These are phyloP conservation scores for Drosophila fuyamai DNA, from an alignment of 1,140 invertebrate species.

Conservation along the genomic window DNA sequence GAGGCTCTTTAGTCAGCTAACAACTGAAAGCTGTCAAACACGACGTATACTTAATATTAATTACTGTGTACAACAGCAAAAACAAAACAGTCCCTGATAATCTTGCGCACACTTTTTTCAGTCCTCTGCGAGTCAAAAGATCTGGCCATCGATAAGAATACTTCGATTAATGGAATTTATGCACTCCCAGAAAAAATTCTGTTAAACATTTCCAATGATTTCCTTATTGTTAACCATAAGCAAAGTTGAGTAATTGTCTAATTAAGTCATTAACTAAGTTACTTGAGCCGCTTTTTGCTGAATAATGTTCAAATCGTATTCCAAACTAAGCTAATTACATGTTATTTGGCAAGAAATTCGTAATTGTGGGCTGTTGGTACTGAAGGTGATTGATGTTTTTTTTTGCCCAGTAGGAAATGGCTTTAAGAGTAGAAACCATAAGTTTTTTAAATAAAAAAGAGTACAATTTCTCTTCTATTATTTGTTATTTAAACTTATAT, in stretches of 20 bases:
- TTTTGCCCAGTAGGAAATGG: no score
- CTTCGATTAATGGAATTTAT: constrained; percentile 18
- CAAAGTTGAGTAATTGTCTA: constrained; percentile 45
- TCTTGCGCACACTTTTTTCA: constrained; percentile 28
- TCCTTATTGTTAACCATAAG: background rate
- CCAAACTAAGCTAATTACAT: constrained; percentile 34
- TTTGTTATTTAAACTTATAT: no score
- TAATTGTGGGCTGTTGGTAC: constrained; percentile 6
- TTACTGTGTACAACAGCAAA: constrained; percentile 57
- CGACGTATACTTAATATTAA: constrained; percentile 81
- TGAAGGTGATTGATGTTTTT: constrained; percentile 56
- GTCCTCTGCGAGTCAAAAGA: constrained; percentile 13
- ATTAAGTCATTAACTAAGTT: constrained; percentile 72
- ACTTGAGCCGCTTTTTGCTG: constrained; percentile 43
- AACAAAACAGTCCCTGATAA: constrained; percentile 34
- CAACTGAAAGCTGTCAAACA: constrained; percentile 74
- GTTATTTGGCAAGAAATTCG: constrained; percentile 36
- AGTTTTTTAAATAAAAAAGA: no score
- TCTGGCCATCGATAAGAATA: constrained; percentile 29
- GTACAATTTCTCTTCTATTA: no score
- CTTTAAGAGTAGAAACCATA: background rate
- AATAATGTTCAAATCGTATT: constrained; percentile 53
- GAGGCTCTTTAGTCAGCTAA: constrained; percentile 45
- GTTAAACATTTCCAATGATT: background rate
- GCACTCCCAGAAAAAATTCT: constrained; percentile 13